phyloP scores from a whole-genome alignment of 2,888 invertebrate species.

The Napeogenes inachia region DNA sequence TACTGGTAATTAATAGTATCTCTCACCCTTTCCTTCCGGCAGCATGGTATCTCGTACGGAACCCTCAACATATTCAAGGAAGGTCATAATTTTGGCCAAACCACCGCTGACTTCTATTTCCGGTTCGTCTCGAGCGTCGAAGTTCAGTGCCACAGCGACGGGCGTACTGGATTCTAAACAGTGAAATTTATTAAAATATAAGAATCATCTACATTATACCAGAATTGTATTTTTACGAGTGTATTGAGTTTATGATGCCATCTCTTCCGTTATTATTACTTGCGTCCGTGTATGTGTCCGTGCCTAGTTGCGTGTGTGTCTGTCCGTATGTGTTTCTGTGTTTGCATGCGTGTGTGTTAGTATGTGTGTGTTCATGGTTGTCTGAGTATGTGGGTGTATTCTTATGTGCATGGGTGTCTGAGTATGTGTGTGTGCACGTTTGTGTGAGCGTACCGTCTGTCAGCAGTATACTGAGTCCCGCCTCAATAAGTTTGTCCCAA shows the following conservation, averaged over 20 bases:
- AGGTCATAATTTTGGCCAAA: slow-evolving; percentile 84
- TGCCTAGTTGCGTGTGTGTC: too few relatives aligned
- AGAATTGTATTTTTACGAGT: too few relatives aligned
- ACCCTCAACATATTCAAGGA: slow-evolving; percentile 86
- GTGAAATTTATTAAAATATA: too few relatives aligned
- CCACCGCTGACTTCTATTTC: slow-evolving; percentile 83
- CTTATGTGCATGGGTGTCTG: background rate
- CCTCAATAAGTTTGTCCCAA: slow-evolving; percentile 83
- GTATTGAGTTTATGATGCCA: too few relatives aligned
- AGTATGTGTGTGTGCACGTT: background rate
- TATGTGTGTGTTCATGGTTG: background rate
- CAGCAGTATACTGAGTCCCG: slow-evolving; percentile 85
- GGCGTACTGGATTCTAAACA: slow-evolving; percentile 48
- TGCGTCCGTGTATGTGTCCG: too few relatives aligned
- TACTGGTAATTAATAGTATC: too few relatives aligned
- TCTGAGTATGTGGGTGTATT: too few relatives aligned
- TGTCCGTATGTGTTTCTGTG: background rate
- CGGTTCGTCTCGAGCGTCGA: slow-evolving; percentile 89
- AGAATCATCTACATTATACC: too few relatives aligned
- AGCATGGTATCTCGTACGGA: slow-evolving; percentile 80
- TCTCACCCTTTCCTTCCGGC: slow-evolving; percentile 61
- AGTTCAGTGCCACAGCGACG: slow-evolving; percentile 86
- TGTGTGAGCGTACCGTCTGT: slow-evolving; percentile 62
- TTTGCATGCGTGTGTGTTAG: too few relatives aligned
- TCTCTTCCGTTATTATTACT: too few relatives aligned